Percentiles rank a stretch among this genome's conserved stretches.
Conservation (phyloP, 2,797 vertebrate genomes). For the Cyclura pinguis region DNA sequence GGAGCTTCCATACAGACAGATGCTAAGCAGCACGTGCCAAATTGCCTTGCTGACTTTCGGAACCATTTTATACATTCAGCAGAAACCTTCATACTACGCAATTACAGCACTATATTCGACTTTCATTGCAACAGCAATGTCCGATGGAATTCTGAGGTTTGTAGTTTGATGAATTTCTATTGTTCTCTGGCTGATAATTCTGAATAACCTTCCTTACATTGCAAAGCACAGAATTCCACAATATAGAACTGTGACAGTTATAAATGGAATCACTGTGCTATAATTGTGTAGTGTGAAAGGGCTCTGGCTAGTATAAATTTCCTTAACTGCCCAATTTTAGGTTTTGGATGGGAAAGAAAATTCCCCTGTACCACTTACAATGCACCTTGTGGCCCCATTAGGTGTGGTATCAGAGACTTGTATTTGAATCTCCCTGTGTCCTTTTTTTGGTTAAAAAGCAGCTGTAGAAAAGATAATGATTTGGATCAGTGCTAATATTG, state of each 20-base stretch:
- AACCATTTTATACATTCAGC: background rate
- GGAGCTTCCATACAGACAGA: background rate
- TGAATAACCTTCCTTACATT: no score
- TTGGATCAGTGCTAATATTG: background rate
- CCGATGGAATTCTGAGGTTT: no score
- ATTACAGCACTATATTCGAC: background rate
- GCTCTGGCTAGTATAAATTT: background rate
- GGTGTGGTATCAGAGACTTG: background rate
- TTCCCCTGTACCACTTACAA: background rate
- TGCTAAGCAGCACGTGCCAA: background rate
- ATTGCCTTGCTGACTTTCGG: background rate
- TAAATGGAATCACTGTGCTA: no score
- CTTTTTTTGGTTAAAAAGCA: background rate
- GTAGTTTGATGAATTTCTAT: no score
- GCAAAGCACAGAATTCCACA: no score
- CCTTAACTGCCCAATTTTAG: background rate
- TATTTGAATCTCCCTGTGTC: background rate
- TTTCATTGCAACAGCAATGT: background rate
- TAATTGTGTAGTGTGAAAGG: no score
- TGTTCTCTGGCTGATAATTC: no score
- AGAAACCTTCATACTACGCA: background rate
- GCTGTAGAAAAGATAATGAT: background rate
- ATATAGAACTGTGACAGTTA: no score
- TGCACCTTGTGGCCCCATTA: background rate
- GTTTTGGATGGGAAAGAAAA: background rate